Evolutionary conservation across 2,113 vertebrate species (phyloP), one percentile per base, ranked within the genome.

Genomic region (Centrocercus urophasianus): DNA sequence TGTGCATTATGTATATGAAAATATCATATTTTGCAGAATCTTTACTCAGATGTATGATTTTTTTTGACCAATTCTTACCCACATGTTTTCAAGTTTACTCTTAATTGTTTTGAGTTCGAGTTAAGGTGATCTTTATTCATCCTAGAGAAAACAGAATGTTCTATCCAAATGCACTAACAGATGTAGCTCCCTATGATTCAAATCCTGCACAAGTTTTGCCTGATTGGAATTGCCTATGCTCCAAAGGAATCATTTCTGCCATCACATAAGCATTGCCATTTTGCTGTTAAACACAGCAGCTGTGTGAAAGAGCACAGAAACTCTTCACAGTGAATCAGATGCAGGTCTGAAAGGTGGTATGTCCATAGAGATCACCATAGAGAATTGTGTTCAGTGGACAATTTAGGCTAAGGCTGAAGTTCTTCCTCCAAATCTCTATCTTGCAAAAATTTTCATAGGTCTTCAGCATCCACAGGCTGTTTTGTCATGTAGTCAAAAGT

Each of bases 161-260:
- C 79, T 65, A 15, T 77, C 65, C 88, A 83, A 91, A 79, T 66
- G 36, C 25, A 81, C 69, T 86, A 91, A 88, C 83, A 95, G 88
- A 93, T 94, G 83, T 30, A 84, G 27, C 27, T 75, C 54, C 40
- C 70, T 84, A 3, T 69, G 88, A 95, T 82, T 88, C 86, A 95
- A 96, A 83, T 61, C 60, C 59, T 77, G 38, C 52, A 45, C 2
- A 34, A 88, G 65, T 93, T 95, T 95, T 77, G 32, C 50, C 60
- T 80, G 69, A 89, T 72, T 88, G 67, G 64, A 86, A 38, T 42
- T 88, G 82, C 56, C 73, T 88, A 3, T 42, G 13, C 59, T 66
- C 64, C 48, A 32, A 66, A 89, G 69, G 60, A 93, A 90, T 88
- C 8, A 70, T 77, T 90, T 64, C 83, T 88, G 12, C 30, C 56